Base-by-base conservation (phyloP, 2,113 vertebrate species). In the Puntigrus tetrazona region DNA sequence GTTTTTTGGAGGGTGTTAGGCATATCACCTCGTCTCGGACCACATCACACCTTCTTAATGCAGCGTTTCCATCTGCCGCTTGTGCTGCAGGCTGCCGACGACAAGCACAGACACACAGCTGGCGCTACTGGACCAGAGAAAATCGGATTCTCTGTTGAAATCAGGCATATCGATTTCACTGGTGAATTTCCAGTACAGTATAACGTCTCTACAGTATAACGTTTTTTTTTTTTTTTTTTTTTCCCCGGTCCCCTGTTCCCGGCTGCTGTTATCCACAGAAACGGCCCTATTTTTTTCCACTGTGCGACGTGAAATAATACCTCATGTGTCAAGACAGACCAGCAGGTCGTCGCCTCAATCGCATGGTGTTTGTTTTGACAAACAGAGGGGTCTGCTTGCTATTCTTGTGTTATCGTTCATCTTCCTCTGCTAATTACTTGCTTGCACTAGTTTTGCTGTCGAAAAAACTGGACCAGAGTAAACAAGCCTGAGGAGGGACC, bases 31-130 rank as follows among this genome's bases (percentile, higher is more conserved):
- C 38, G 16, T 78, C 22, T 63, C n/a, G 38, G 67, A 78, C 74
- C 43, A 86, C 47, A 78, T 86, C 83, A 81, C 86, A 84, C 86
- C 82, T 84, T 76, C 61, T 67, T 31, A 81, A 81, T 81, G 67
- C 52, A 75, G 78, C 22, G 22, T 61, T 80, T 80, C 67, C 77
- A 47, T 85, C 77, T 85, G 77, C 20, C n/a, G 52, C 69, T 50
- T 45, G 20, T 50, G 52, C 77, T 73, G 77, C 20, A 52, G 82
- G 63, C 61, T 78, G 72, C n/a, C 41, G 65, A 31, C 29, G 52
- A 45, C 84, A 34, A 80, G 77, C 18, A 31, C 31, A 72, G 67
- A 85, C 29, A 29, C 63, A 73, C 84, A 85, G 50, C 55, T 74
- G 43, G 9, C n/a, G 43, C 59, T 43, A 55, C 55, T 83, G 43